A percentile compares a stretch with the other conserved stretches of the same genome.
These are phyloP conservation scores for Dendrolimus punctatus DNA, from an alignment of 1,140 invertebrate species.

Conservation along the genomic window DNA sequence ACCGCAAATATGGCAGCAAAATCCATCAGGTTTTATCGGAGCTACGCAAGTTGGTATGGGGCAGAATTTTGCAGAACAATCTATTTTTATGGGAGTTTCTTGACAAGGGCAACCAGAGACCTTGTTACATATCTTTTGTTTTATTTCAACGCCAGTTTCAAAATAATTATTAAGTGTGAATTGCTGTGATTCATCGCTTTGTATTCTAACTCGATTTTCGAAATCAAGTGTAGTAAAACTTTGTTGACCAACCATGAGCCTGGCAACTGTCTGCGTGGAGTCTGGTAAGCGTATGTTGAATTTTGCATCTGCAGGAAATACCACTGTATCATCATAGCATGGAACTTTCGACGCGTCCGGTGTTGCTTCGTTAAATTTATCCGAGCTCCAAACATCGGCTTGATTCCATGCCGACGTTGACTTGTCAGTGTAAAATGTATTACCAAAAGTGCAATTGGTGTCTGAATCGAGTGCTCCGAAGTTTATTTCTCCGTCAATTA, in stretches of 20 bases:
- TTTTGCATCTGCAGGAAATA: slow-evolving; percentile 30
- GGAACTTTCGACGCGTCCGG: slow-evolving; percentile 54
- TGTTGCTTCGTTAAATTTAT: slow-evolving; percentile 52
- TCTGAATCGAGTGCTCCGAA: slow-evolving; percentile 30
- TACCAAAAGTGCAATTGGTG: slow-evolving; percentile 34
- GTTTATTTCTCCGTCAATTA: slow-evolving; percentile 26
- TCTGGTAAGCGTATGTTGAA: slow-evolving; percentile 34
- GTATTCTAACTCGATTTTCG: slow-evolving; percentile 1
- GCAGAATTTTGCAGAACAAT: slow-evolving; percentile 46
- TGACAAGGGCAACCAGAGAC: slow-evolving; percentile 52
- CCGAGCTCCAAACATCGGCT: slow-evolving; percentile 49
- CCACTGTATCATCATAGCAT: slow-evolving; percentile 45
- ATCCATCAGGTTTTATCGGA: slow-evolving; percentile 48
- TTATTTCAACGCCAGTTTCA: slow-evolving; percentile 18
- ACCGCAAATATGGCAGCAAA: slow-evolving; percentile 58
- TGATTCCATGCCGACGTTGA: slow-evolving; percentile 32
- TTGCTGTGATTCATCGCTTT: slow-evolving; percentile 20
- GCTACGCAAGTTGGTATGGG: slow-evolving; percentile 32
- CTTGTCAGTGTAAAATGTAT: slow-evolving; percentile 38
- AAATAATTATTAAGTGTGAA: slow-evolving; percentile 28
- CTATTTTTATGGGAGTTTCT: slow-evolving; percentile 25
- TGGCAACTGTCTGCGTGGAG: slow-evolving; percentile 22
- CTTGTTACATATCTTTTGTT: slow-evolving; percentile 20
- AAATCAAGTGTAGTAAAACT: slow-evolving; percentile 18
- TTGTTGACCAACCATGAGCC: slow-evolving; percentile 22